Conservation (phyloP, 2,113 vertebrate species). For the Rhodinocichla rosea region DNA sequence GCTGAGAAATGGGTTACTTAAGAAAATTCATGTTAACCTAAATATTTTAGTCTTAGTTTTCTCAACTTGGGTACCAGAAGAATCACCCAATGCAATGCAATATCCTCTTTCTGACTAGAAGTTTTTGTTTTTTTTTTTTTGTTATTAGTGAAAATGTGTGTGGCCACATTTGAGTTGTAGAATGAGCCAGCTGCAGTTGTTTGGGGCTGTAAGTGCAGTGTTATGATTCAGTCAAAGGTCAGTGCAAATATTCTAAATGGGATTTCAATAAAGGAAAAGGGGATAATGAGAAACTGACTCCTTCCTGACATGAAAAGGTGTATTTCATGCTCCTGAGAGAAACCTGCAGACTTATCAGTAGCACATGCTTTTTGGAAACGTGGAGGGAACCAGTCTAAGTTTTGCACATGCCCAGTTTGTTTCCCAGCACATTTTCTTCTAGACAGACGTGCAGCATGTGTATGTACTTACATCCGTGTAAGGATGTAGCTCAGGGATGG, state of each 20-base stretch:
- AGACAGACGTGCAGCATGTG: accelerated
- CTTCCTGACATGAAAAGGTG: neutral
- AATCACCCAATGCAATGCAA: neutral
- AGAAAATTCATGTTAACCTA: neutral
- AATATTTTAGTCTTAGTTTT: neutral
- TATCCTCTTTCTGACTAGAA: neutral
- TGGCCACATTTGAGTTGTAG: neutral
- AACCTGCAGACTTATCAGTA: neutral
- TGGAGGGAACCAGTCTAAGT: neutral
- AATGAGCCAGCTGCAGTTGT: neutral
- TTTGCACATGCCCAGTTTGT: neutral
- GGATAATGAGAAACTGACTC: neutral
- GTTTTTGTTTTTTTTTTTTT: too few species aligned
- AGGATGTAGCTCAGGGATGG: neutral
- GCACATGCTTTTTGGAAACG: neutral
- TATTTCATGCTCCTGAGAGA: neutral
- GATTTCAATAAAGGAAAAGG: neutral
- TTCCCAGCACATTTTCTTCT: neutral
- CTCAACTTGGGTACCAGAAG: neutral
- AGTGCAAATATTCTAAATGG: neutral
- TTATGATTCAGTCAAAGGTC: neutral
- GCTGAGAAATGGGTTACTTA: neutral
- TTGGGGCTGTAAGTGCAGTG: neutral
- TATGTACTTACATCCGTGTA: neutral
- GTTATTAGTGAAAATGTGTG: neutral